phyloP scores from a whole-genome alignment of 2,797 vertebrate species.

The Artibeus lituratus region DNA sequence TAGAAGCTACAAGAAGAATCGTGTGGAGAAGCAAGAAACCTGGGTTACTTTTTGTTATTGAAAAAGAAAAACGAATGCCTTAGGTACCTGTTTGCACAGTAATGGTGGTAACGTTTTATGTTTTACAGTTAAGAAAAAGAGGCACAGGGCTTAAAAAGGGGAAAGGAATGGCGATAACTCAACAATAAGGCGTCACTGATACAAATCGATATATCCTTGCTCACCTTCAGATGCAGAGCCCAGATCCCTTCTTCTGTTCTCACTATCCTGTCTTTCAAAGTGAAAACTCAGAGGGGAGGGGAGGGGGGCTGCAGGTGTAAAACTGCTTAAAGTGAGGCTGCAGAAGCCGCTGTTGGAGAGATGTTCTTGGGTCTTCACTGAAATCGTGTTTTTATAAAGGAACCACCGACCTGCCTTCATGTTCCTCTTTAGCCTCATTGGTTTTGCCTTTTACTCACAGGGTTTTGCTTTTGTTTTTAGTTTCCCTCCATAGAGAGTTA shows the following conservation, averaged over 20 bases:
- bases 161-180: not conserved
- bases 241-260: not conserved
- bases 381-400: not conserved
- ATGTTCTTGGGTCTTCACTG: not conserved
- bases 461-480: not conserved
- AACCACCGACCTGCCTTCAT: not conserved
- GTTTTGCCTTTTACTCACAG: not conserved
- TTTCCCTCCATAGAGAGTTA: not conserved
- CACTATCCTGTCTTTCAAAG: not conserved
- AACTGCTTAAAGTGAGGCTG: not conserved
- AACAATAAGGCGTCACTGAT: not conserved
- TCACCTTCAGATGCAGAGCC: not conserved
- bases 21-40: not conserved
- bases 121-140: not conserved
- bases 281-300: not conserved
- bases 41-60: not conserved
- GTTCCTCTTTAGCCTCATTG: not conserved
- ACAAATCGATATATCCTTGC: not conserved
- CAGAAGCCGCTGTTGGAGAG: not conserved
- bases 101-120: conserved; percentile 1
- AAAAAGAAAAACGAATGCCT: not conserved
- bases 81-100: not conserved
- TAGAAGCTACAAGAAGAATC: not conserved
- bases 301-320: not conserved
- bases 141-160: not conserved